Evolutionary conservation across 2,113 vertebrate species (phyloP), one percentile per base, ranked within the genome.

Genomic region (Onychostoma macrolepis): DNA sequence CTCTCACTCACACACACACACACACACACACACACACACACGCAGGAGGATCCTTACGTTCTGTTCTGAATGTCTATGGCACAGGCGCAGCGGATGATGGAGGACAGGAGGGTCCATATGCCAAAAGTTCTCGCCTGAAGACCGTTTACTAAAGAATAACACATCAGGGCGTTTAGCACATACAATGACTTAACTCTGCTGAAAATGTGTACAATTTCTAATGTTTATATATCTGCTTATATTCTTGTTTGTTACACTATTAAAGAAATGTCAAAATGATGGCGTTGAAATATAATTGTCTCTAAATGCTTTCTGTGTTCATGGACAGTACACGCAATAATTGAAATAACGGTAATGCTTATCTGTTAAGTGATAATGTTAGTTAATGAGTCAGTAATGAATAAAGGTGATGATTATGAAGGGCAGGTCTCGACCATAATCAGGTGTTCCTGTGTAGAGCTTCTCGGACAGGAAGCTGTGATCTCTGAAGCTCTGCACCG

Each of bases 101-200:
- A 99, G 0, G 98, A 96, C n/a, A 99, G 92, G 88, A 99, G 91
- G 0, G 97, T 98, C 98, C 98, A 99, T 82, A 99, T 96, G 28
- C 98, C 98, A 89, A 98, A 99, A 15, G 96, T 99, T 82, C 98
- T 96, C 87, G 98, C 98, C 88, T 99, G 98, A 84, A 99, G 97
- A 77, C 97, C 98, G 63, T 99, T 99, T 89, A 99, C 98, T 99
- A 88, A 38, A 86, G 38, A 80, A 86, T 71, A 17, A 85, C 24
- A 28, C 53, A 3, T 43, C 17, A 67, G 63, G 63, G 17, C 1
- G 1, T 69, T 69, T 17, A 69, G 28, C 28, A 53, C 2, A 1
- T 33, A 30, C 2, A 33, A 2, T 8, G 12, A 65, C 61, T 65
- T 13, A 26, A 12, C 24, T n/a, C 24, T 13, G 61, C n/a, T 28